These are phyloP conservation scores for Idris sp. DNA, from an alignment of 1,140 invertebrate species.

Conservation along the genomic window DNA sequence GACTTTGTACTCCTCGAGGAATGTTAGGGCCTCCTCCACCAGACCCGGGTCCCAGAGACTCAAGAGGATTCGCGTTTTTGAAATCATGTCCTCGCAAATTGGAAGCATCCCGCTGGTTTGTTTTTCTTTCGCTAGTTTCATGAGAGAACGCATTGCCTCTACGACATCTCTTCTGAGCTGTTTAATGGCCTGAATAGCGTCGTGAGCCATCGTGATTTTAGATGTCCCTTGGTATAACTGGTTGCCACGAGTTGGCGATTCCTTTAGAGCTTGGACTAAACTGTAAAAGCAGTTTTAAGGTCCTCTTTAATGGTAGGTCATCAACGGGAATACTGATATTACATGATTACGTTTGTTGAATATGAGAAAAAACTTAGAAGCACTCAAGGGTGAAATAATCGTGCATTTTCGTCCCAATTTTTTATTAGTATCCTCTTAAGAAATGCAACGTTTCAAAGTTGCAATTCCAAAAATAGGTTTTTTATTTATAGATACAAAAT, in stretches of 20 bases:
- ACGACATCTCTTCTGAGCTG: slow-evolving; percentile 87
- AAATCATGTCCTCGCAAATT: slow-evolving; percentile 88
- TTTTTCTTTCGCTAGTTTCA: slow-evolving; percentile 85
- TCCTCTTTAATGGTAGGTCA: too few relatives aligned
- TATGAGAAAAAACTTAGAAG: too few relatives aligned
- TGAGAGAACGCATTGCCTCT: slow-evolving; percentile 86
- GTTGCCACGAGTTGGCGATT: slow-evolving; percentile 83
- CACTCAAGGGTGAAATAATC: too few relatives aligned
- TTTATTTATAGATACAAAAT: too few relatives aligned
- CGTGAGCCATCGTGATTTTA: slow-evolving; percentile 88
- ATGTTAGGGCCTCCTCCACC: slow-evolving; percentile 89
- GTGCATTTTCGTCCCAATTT: too few relatives aligned
- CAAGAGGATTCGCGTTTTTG: slow-evolving; percentile 86
- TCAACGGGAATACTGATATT: too few relatives aligned
- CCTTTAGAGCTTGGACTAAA: slow-evolving; percentile 89
- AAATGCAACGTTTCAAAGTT: too few relatives aligned
- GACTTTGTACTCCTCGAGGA: slow-evolving; percentile 86
- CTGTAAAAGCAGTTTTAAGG: too few relatives aligned
- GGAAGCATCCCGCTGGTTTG: slow-evolving; percentile 86
- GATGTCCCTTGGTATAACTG: slow-evolving; percentile 81
- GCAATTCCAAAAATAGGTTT: too few relatives aligned
- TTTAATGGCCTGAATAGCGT: slow-evolving; percentile 87
- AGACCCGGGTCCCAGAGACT: slow-evolving; percentile 89
- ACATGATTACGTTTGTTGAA: too few relatives aligned
- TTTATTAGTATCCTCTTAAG: too few relatives aligned